Conservation (phyloP, 2,113 vertebrate genomes). For the Ceratotherium simum region DNA sequence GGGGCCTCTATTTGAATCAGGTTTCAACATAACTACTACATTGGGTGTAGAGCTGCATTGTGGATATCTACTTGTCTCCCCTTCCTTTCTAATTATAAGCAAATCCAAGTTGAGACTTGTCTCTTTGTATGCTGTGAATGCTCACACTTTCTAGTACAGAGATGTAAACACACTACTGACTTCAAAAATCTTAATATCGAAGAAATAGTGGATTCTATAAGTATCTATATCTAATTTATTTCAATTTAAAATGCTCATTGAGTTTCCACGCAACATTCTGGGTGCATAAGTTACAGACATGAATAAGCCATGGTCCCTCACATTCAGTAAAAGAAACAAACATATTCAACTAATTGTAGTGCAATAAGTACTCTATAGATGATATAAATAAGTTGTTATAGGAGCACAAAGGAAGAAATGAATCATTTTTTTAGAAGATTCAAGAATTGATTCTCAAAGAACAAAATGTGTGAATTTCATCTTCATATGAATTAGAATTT, state of each 20-base stretch:
- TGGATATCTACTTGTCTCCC: neutral
- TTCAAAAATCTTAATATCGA: neutral
- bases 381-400: neutral
- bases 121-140: neutral
- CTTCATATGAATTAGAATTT: constrained; percentile 4
- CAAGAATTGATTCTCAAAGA: constrained; percentile 23
- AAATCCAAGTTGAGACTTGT: neutral
- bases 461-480: neutral
- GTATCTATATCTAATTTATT: neutral
- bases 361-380: neutral
- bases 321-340: constrained; percentile 24
- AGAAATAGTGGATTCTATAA: neutral
- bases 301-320: neutral
- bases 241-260: neutral
- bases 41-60: neutral
- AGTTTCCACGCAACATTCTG: neutral
- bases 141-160: neutral
- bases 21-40: neutral
- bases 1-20: neutral
- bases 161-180: neutral
- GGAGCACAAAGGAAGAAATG: neutral
- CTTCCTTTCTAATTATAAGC: neutral
- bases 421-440: neutral
- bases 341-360: neutral
- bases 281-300: neutral